A percentile compares a stretch with the other conserved stretches of the same genome.
These are phyloP conservation scores for Dromius quadrimaculatus DNA, from an alignment of 2,888 invertebrate genomes.

Conservation along the genomic window DNA sequence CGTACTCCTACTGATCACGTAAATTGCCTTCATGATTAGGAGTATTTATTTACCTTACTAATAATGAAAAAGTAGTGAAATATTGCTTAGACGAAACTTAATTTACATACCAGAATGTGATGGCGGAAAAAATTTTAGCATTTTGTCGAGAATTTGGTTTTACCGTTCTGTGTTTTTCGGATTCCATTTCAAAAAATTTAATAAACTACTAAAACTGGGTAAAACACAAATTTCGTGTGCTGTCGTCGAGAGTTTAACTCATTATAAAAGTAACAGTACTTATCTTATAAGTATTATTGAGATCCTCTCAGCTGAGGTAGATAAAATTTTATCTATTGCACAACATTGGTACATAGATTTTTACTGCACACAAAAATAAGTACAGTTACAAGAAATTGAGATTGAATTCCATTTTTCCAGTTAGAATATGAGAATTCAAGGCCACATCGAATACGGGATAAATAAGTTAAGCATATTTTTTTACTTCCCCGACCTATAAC, in stretches of 20 bases:
- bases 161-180: slow-evolving; percentile 69
- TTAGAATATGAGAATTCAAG: too few relatives aligned
- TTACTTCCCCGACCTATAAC: too few relatives aligned
- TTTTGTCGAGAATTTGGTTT: slow-evolving; percentile 75
- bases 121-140: slow-evolving; percentile 76
- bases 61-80: not conserved
- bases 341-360: slow-evolving; percentile 28
- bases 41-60: too few relatives aligned
- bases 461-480: too few relatives aligned
- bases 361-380: too few relatives aligned
- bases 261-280: slow-evolving; percentile 7
- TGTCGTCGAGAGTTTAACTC: not conserved
- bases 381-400: too few relatives aligned
- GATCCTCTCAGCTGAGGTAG: slow-evolving; percentile 17
- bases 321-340: slow-evolving; percentile 38
- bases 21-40: too few relatives aligned
- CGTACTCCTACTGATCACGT: too few relatives aligned
- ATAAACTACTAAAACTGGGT: slow-evolving; percentile 8
- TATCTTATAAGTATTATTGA: slow-evolving; percentile 24
- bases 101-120: slow-evolving; percentile 75
- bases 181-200: slow-evolving; percentile 67
- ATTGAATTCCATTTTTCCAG: slow-evolving; percentile 1
- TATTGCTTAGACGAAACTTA: not conserved
- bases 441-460: too few relatives aligned
- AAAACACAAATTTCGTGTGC: not conserved